Evolutionary conservation across 2,888 invertebrate genomes (phyloP), one percentile per base, ranked within the genome.

Genomic region (Nephrotoma flavescens): DNA sequence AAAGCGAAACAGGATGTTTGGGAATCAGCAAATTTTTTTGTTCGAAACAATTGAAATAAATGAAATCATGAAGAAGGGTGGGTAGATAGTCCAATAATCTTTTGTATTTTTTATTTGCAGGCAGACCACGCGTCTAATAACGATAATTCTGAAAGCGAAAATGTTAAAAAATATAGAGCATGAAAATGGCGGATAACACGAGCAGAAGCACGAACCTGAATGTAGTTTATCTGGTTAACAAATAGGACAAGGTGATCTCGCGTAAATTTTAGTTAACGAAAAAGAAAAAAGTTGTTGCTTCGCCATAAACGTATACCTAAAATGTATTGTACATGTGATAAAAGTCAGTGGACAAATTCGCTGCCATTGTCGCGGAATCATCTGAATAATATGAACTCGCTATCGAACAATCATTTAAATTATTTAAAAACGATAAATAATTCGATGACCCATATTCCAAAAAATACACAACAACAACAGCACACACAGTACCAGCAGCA

Each of bases 301-400:
- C 41, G 41, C 84, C 15, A 85, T 5, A 52, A 52, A 52, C 7
- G 19, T 52, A 85, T 0, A 85, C 11, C 4, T 31, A 86, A 86
- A 86, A 86, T 86, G 86, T 44, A 86, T 52, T 86, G 86, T 57
- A 86, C 86, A 42, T 86, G 86, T 52, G 86, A 86, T 86, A 86
- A 52, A 52, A 86, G 86, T 41, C 86, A 86, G 57, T 86, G 86
- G 86, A 52, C 52, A 41, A 52, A 52, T 41, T 52, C 86, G 41
- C 52, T 86, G 12, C 41, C 86, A 41, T 57, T 41, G 7, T 52
- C 86, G 41, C 45, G 85, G 15, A 85, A 85, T 45, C 42, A 85
- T 44, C 12, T 85, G 11, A 85, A 85, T 84, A 84, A 11, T 85
- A 45, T 44, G 85, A 45, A 5, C 44, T 45, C 84, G 7, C 12